Evolutionary conservation across 2,113 vertebrate genomes (phyloP).

Genomic region (Tylochromis polylepis): DNA sequence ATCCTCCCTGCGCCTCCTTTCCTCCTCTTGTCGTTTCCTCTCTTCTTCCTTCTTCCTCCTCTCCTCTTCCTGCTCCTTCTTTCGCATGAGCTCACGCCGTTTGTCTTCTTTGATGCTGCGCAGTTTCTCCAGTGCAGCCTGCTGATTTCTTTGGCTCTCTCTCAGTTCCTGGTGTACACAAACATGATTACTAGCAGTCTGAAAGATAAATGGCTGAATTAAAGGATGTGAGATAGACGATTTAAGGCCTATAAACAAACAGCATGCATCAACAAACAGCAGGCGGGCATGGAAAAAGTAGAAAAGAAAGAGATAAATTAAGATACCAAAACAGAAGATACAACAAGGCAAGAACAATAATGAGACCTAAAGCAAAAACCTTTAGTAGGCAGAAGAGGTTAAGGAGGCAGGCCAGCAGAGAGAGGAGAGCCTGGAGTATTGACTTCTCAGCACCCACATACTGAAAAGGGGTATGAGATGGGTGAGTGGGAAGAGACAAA

Average conservation of each 20-base stretch:
- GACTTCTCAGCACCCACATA: constrained; percentile 87
- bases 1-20: constrained; percentile 52
- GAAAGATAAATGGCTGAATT: neutral
- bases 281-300: neutral
- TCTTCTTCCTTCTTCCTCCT: constrained; percentile 79
- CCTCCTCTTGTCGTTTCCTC: constrained; percentile 64
- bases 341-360: constrained; percentile 13
- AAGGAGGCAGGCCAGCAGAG: constrained; percentile 95
- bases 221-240: neutral
- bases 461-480: constrained; percentile 80
- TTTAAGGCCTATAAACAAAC: neutral
- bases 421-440: constrained; percentile 92
- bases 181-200: neutral
- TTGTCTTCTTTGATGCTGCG: constrained; percentile 85
- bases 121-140: constrained; percentile 86
- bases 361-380: constrained; percentile 83
- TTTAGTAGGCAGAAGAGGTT: constrained; percentile 98
- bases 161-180: constrained; percentile 78
- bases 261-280: neutral
- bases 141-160: constrained; percentile 85
- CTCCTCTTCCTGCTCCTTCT: constrained; percentile 77
- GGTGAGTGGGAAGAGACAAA: constrained; percentile 12
- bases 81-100: constrained; percentile 78
- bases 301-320: neutral
- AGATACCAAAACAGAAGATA: neutral